Evolutionary conservation across 2,113 vertebrate genomes (phyloP), one percentile per base, ranked within the genome.

Genomic region (Sceloporus undulatus): DNA sequence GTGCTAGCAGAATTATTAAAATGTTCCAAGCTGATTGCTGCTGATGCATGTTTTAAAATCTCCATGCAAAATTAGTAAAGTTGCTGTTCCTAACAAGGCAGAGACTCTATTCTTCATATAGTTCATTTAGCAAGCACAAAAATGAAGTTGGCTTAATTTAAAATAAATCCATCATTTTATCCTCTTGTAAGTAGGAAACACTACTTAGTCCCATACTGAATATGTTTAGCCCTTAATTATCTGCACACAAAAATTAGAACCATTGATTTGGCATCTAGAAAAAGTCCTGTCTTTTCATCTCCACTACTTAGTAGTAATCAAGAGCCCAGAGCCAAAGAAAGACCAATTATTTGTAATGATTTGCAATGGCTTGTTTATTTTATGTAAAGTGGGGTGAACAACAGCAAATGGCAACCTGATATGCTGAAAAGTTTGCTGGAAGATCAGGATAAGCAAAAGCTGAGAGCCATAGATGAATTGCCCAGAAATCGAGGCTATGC

Each of bases 61-160:
- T 56, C 52, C 70, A 34, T 3, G 3, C 52, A 23, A 66, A 66
- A 48, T 48, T 21, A 18, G 74, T n/a, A 23, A 7, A 48, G 14
- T 40, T 56, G 42, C 65, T 77, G 73, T 85, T 77, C 56, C 59
- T 48, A 65, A 65, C 73, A 65, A 38, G 48, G 5, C 34, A 70
- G 11, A 11, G 25, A 66, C n/a, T 62, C 9, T 13, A 40, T 85
- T 77, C 80, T 62, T 83, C 0, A 0, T 42, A 82, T 34, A 23
- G 59, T 59, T 88, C 59, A 70, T 40, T 79, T 62, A 77, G 34
- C 27, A 89, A 62, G 90, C 91, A 88, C 93, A 91, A 94, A 91
- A 9, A 73, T 92, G 85, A 87, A 70, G 87, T 81, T n/a, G 81
- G 81, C 73, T 84, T n/a, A 10, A 92, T 87, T 82, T 84, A 90